phyloP scores from a whole-genome alignment of 2,113 vertebrate genomes.

The Tinamus guttatus region DNA sequence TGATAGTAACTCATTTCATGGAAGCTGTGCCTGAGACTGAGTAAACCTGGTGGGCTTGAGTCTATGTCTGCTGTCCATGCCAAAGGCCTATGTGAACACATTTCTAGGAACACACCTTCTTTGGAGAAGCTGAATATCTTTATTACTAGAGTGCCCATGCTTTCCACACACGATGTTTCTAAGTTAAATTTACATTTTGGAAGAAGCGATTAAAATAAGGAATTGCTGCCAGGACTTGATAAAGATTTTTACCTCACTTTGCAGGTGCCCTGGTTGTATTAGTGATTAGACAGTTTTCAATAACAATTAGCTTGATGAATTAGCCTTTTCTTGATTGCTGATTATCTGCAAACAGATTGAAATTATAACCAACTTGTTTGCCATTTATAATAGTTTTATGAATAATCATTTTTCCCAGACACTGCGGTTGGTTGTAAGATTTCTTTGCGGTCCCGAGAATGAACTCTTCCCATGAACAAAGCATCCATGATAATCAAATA shows the following conservation, averaged over 20 bases:
- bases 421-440: neutral
- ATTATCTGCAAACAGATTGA: constrained; percentile 44
- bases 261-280: neutral
- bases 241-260: neutral
- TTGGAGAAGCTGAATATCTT: neutral
- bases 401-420: neutral
- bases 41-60: accelerated
- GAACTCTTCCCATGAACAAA: neutral
- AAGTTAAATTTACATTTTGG: neutral
- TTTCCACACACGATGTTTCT: neutral
- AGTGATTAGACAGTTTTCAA: neutral
- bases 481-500: neutral
- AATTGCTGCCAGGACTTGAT: accelerated
- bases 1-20: neutral
- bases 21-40: neutral
- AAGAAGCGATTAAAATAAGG: neutral
- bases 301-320: constrained; percentile 23
- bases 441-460: neutral
- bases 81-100: neutral
- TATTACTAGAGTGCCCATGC: neutral
- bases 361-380: constrained; percentile 7
- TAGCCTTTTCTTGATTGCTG: constrained; percentile 21
- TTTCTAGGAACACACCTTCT: no score
- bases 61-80: neutral
- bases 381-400: neutral